Evolutionary conservation across 35 echinoderm and acorn worm genomes (phyloP).

Genomic region (Hemicentrotus pulcherrimus): DNA sequence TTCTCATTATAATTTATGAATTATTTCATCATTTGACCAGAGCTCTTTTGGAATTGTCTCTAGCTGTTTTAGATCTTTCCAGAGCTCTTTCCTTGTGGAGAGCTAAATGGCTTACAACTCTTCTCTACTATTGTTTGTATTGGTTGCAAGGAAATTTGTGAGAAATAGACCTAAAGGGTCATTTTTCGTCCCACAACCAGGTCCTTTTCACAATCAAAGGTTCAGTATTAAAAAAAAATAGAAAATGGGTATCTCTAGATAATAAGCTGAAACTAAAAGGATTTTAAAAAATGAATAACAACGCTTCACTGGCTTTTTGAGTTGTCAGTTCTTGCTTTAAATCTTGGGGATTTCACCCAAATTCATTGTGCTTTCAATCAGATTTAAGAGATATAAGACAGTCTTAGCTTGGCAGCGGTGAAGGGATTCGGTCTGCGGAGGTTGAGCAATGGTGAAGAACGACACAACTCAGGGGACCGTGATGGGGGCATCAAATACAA

Average conservation of each 20-base stretch:
- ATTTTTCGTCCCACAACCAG: not conserved
- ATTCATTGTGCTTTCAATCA: not conserved
- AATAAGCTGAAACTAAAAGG: not conserved
- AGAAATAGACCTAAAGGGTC: no score
- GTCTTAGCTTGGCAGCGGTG: not conserved
- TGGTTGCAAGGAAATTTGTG: no score
- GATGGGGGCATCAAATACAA: not conserved
- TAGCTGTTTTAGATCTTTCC: no score
- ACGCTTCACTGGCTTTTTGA: not conserved
- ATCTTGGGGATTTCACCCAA: not conserved
- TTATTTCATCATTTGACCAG: no score
- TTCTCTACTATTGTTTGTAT: no score
- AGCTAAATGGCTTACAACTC: no score
- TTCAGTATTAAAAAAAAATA: not conserved
- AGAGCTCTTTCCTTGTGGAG: no score
- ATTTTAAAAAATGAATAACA: not conserved
- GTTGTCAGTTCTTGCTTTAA: not conserved
- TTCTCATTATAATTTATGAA: no score
- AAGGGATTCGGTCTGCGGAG: not conserved
- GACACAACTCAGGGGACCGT: not conserved
- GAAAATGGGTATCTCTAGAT: not conserved
- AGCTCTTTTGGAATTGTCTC: no score
- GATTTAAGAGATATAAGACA: not conserved
- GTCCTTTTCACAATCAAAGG: not conserved
- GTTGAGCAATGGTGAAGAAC: not conserved